phyloP scores from a whole-genome alignment of 2,888 invertebrate species.

The Nephrotoma flavescens region DNA sequence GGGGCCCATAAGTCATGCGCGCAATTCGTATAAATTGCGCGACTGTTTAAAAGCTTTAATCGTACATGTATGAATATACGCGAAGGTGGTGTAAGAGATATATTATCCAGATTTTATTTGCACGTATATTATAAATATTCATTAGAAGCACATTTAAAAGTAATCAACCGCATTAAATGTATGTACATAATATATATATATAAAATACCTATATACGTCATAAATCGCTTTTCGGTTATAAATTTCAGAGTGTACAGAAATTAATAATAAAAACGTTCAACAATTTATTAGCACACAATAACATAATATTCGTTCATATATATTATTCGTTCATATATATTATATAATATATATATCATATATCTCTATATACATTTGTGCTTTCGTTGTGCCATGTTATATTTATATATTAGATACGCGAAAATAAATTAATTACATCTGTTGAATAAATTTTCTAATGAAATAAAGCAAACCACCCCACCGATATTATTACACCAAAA shows the following conservation, averaged over 20 bases:
- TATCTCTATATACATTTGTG: neutral
- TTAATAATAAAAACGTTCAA: neutral
- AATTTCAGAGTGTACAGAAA: neutral
- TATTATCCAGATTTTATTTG: neutral
- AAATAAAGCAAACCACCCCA: neutral
- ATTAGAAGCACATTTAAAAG: neutral
- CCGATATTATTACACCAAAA: neutral
- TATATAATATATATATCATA: too few relatives aligned
- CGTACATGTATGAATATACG: neutral
- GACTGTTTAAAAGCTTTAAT: neutral
- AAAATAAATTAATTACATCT: neutral
- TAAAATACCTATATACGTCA: neutral
- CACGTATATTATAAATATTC: neutral
- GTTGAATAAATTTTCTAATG: neutral
- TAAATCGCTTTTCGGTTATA: neutral
- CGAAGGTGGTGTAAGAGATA: neutral
- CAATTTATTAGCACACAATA: neutral
- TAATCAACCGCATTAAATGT: neutral
- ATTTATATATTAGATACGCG: neutral
- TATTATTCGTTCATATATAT: neutral
- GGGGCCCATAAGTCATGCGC: neutral
- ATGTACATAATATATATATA: neutral
- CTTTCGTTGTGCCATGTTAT: neutral
- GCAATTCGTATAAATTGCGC: neutral
- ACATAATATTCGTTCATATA: neutral